Evolutionary conservation across 2,797 vertebrate genomes (phyloP).

Genomic region (Adrianichthys oophorus): DNA sequence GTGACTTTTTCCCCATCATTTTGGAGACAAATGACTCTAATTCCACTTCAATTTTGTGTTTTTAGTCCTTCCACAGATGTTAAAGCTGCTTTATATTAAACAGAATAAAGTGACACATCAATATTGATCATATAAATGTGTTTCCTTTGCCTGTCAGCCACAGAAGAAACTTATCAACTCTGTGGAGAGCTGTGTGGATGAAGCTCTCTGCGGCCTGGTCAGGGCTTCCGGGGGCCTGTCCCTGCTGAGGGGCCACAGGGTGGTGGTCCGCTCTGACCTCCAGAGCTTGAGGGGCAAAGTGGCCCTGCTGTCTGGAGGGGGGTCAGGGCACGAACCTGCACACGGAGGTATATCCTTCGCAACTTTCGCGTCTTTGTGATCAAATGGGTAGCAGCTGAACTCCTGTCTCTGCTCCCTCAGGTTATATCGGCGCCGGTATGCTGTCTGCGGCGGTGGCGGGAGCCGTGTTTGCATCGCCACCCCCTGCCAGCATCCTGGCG

Average conservation of each 20-base stretch:
- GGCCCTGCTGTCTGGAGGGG: constrained; percentile 89
- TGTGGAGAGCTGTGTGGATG: constrained; percentile 82
- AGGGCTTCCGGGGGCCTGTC: constrained; percentile 73
- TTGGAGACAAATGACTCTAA: too few species aligned
- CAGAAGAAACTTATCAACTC: constrained; percentile 88
- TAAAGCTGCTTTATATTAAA: too few species aligned
- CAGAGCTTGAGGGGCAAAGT: constrained; percentile 80
- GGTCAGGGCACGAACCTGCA: constrained; percentile 93
- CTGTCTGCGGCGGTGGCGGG: constrained; percentile 90
- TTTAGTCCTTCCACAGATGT: too few species aligned
- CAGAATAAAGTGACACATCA: too few species aligned
- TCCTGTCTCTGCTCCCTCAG: constrained; percentile 57
- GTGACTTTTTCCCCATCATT: too few species aligned
- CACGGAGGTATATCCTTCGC: constrained; percentile 81
- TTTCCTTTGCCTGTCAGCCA: constrained; percentile 20
- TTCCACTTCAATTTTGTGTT: too few species aligned
- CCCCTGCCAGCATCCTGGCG: constrained; percentile 88
- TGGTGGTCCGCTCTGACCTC: constrained; percentile 83
- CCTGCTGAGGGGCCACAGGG: constrained; percentile 85
- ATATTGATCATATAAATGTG: not conserved
- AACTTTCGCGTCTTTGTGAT: not conserved
- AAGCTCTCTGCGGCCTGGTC: constrained; percentile 83
- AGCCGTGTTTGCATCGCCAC: constrained; percentile 88
- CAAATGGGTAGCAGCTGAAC: too few species aligned
- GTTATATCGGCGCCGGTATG: constrained; percentile 91